Percentiles rank a stretch among this genome's conserved stretches.
phyloP scores from a whole-genome alignment of 2,113 vertebrate genomes.

The Bos javanicus region DNA sequence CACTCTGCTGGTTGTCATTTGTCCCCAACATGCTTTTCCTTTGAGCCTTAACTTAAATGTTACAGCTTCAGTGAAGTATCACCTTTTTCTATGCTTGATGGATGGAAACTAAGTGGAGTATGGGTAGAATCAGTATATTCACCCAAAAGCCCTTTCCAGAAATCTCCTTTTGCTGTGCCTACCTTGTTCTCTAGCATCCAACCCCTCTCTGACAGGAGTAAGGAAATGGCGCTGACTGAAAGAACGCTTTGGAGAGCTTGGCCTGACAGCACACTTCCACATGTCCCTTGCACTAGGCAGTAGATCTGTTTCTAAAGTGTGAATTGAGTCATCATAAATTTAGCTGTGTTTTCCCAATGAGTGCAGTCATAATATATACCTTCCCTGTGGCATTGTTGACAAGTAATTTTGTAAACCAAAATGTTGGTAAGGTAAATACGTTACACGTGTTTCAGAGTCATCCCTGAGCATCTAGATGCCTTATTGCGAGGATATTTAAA shows the following conservation, averaged over 20 bases:
- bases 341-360: background rate
- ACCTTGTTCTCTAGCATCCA: background rate
- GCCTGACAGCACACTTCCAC: background rate
- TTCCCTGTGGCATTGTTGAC: background rate
- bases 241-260: background rate
- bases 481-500: background rate
- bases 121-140: background rate
- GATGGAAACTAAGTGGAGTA: background rate
- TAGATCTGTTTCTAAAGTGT: background rate
- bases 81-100: background rate
- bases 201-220: background rate
- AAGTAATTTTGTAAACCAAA: conserved; percentile 15
- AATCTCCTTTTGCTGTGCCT: background rate
- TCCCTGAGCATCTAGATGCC: background rate
- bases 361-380: background rate
- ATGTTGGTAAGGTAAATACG: background rate
- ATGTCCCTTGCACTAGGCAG: background rate
- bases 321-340: background rate
- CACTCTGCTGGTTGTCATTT: background rate
- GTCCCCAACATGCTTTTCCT: background rate
- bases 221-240: background rate
- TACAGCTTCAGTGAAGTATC: background rate
- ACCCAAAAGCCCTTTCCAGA: background rate
- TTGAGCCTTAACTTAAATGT: background rate
- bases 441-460: background rate